Conservation (phyloP, 2,113 vertebrate species). For the Callithrix jacchus region DNA sequence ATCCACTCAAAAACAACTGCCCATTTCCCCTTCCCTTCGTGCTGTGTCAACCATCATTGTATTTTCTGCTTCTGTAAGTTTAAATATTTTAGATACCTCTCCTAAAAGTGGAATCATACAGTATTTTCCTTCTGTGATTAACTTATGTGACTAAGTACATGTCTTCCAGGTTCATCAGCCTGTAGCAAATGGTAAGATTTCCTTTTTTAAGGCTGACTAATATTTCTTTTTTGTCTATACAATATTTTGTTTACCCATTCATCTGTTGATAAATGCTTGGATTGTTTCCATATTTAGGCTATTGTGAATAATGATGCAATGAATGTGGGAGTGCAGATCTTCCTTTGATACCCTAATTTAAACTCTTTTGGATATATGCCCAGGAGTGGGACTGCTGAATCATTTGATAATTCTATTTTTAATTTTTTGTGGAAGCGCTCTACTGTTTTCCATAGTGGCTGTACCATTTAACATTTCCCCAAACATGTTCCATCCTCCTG, state of each 20-base stretch:
- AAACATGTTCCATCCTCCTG: no score
- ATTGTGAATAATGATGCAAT: background rate
- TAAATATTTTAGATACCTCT: background rate
- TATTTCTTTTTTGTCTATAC: background rate
- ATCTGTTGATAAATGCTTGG: background rate
- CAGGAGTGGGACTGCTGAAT: background rate
- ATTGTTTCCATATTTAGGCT: background rate
- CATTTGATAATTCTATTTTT: background rate
- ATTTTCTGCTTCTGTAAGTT: background rate
- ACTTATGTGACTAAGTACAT: background rate
- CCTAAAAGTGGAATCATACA: background rate
- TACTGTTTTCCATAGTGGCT: background rate
- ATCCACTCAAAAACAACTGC: background rate
- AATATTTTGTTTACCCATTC: background rate
- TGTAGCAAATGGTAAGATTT: background rate
- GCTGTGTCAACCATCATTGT: background rate
- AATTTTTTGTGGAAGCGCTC: background rate
- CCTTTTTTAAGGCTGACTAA: background rate
- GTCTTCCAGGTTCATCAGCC: background rate
- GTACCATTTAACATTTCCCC: background rate
- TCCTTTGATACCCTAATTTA: background rate
- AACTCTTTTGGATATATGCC: background rate
- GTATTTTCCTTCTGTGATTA: background rate
- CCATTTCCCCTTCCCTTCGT: background rate
- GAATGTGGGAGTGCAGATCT: background rate